Evolutionary conservation across 2,888 invertebrate genomes (phyloP), one percentile per base, ranked within the genome.

Genomic region (Monopis laevigella): DNA sequence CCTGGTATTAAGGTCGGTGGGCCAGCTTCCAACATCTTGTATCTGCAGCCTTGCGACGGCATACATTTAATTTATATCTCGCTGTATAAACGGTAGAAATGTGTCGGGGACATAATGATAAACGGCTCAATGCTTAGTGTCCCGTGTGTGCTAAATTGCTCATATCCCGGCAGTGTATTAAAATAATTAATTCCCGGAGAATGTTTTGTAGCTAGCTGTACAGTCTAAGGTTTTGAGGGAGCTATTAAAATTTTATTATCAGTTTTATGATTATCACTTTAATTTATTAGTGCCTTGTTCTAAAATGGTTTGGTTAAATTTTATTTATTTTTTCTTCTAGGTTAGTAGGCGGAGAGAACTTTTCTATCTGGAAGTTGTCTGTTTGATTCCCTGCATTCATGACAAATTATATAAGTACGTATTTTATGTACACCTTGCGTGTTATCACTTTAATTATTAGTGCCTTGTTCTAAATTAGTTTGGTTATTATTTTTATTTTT

Each of bases 21-120:
- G 70, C 67, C 58, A 55, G 59, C 58, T 64, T 71, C 75, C 75
- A 75, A 66, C 65, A 55, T 70, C 73, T 74, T 74, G 73, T 75
- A 70, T 58, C 58, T 48, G 50, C 54, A 52, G 51, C 54, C 52
- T 51, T 47, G 43, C 51, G 49, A 52, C 51, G 52, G 58, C 60
- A 59, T 55, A 62, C 60, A 58, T 63, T 66, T 61, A 71, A 72
- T 71, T 72, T 74, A 75, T 64, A 64, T 48, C 56, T 60, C 58
- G 50, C 30, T 56, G 63, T 27, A 26, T 30, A 19, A 43, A 34
- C 41, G 21, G 18, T 21, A 29, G 39, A 44, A 64, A 63, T 61
- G 58, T 58, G 52, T 45, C 45, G 53, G 50, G 58, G 58, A 48
- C 55, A 54, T 57, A 54, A 61, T 62, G 68, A 65, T 67, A 66